Evolutionary conservation across 2,113 vertebrate genomes (phyloP).

Genomic region (Argyrosomus japonicus): DNA sequence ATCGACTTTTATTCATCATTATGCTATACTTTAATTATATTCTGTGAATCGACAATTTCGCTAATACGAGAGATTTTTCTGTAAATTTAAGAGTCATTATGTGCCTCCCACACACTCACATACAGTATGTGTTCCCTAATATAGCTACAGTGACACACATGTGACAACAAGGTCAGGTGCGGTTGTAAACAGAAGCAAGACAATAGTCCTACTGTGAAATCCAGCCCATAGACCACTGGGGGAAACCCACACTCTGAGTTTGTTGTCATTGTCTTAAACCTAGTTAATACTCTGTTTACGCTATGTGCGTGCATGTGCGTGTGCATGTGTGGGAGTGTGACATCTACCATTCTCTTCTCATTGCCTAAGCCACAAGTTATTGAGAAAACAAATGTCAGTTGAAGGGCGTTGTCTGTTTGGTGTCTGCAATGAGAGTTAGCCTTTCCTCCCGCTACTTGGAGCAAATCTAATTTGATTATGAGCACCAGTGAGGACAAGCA

Average conservation of each 20-base stretch:
- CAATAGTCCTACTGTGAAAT: slow-evolving; percentile 60
- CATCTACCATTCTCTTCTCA: slow-evolving; percentile 67
- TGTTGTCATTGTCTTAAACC: slow-evolving; percentile 63
- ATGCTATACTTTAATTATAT: not conserved
- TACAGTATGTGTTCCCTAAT: slow-evolving; percentile 4
- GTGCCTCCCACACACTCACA: not conserved
- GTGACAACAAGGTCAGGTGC: slow-evolving; percentile 53
- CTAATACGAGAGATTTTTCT: not conserved
- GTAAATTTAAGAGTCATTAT: too few relatives aligned
- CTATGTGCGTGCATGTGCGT: slow-evolving; percentile 24
- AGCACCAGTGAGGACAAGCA: slow-evolving; percentile 55
- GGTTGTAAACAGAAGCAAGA: slow-evolving; percentile 62
- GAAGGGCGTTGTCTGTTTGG: slow-evolving; percentile 81
- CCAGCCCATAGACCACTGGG: slow-evolving; percentile 41
- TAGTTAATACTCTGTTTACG: slow-evolving; percentile 68
- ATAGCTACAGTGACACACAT: slow-evolving; percentile 40
- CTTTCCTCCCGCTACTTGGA: slow-evolving; percentile 72
- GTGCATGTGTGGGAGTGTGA: slow-evolving; percentile 52
- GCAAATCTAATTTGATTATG: slow-evolving; percentile 81
- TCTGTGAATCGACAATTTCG: not conserved
- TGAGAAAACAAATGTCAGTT: slow-evolving; percentile 82
- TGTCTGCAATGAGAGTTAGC: slow-evolving; percentile 64
- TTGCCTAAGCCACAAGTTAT: slow-evolving; percentile 76
- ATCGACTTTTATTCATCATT: not conserved
- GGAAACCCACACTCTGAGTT: slow-evolving; percentile 54